Conservation (phyloP, 2,113 vertebrate species). For the Phoenicopterus ruber region DNA sequence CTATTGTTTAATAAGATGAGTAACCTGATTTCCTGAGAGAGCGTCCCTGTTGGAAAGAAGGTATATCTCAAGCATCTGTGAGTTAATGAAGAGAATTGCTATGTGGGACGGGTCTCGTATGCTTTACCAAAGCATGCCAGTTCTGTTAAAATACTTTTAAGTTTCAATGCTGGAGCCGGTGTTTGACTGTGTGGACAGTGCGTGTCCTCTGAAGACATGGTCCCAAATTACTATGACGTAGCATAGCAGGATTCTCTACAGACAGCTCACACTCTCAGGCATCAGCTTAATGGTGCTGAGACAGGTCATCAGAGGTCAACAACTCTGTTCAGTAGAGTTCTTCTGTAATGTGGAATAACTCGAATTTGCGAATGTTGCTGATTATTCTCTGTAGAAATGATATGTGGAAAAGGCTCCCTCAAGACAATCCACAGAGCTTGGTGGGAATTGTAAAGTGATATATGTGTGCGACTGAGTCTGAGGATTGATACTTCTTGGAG, state of each 20-base stretch:
- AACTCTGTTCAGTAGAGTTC: background rate
- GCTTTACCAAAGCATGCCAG: background rate
- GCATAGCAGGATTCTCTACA: background rate
- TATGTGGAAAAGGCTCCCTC: background rate
- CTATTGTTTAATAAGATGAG: background rate
- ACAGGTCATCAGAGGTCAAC: background rate
- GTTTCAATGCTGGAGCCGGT: background rate
- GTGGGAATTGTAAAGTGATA: background rate
- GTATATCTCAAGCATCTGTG: background rate
- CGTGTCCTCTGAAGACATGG: background rate
- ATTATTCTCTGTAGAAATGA: background rate
- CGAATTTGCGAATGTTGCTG: background rate
- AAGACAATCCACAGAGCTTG: background rate
- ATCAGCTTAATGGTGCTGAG: background rate
- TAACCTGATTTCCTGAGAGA: background rate
- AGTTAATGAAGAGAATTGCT: background rate
- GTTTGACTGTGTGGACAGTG: background rate
- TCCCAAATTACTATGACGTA: background rate
- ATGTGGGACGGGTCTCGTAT: background rate
- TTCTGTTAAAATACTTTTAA: background rate
- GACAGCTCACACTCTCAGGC: background rate
- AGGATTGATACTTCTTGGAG: background rate
- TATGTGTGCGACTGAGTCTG: background rate
- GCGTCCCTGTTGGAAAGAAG: background rate
- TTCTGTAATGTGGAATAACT: background rate